These are phyloP conservation scores for Zoanthus gigantus DNA, from an alignment of 92 coral and sea anemone species.

Conservation along the genomic window DNA sequence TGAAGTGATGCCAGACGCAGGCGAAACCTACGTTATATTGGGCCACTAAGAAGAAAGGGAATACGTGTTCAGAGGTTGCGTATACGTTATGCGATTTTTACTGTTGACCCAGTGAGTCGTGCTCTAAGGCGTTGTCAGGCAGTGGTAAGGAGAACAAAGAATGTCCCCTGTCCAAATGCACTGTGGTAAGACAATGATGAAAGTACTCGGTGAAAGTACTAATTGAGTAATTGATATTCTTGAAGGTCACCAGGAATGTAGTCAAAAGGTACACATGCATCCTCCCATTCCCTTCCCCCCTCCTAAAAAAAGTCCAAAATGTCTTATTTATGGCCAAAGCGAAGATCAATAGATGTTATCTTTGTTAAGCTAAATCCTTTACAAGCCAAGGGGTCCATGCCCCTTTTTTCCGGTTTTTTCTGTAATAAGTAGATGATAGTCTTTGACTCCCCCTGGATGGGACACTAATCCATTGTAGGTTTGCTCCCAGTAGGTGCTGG, in stretches of 20 bases:
- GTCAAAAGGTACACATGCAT: constrained; percentile 3
- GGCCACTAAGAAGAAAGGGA: constrained; percentile 54
- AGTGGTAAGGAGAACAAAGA: constrained; percentile 64
- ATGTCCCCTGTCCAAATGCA: constrained; percentile 74
- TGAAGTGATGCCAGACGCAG: constrained; percentile 24
- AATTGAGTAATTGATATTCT: constrained; percentile 14
- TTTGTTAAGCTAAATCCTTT: background rate
- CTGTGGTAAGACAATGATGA: constrained; percentile 57
- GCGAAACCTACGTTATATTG: constrained; percentile 19
- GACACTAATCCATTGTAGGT: too few species aligned
- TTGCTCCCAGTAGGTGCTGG: too few species aligned
- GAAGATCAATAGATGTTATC: constrained; percentile 2
- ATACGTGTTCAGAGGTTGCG: constrained; percentile 72
- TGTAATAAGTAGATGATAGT: background rate
- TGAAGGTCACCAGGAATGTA: background rate
- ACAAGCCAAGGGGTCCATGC: background rate
- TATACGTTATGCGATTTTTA: constrained; percentile 64
- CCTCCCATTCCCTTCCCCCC: constrained; percentile 7
- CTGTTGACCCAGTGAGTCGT: constrained; percentile 76
- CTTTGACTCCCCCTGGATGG: background rate
- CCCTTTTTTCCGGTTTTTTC: background rate
- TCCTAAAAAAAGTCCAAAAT: background rate
- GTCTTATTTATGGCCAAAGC: background rate
- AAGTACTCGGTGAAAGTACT: constrained; percentile 2
- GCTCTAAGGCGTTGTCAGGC: constrained; percentile 64